These are phyloP conservation scores for Synergus gifuensis DNA, from an alignment of 2,888 invertebrate genomes.

Conservation along the genomic window DNA sequence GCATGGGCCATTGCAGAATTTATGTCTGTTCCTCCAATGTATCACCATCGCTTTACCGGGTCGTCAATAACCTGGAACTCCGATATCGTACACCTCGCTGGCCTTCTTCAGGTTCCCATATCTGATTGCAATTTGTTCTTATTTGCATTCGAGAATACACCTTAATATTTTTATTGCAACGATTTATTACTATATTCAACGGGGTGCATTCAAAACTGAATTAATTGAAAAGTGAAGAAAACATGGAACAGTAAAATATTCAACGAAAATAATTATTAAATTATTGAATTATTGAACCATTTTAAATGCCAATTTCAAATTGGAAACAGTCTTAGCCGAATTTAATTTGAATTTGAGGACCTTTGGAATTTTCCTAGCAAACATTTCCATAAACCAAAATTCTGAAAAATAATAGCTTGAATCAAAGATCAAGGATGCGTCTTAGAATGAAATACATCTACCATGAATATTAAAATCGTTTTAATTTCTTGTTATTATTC, in stretches of 20 bases:
- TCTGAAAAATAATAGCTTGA: background rate
- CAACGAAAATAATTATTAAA: too few relatives aligned
- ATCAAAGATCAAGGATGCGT: background rate
- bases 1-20: constrained; percentile 57
- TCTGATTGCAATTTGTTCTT: constrained; percentile 73
- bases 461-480: background rate
- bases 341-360: too few relatives aligned
- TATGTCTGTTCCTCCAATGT: constrained; percentile 68
- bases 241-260: too few relatives aligned
- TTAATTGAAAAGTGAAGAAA: too few relatives aligned
- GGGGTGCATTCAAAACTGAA: too few relatives aligned
- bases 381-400: background rate
- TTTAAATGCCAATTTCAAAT: too few relatives aligned
- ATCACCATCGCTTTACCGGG: constrained; percentile 66
- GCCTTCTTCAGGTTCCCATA: constrained; percentile 67
- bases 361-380: background rate
- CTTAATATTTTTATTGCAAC: constrained; percentile 44
- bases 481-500: constrained; percentile 3
- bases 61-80: constrained; percentile 70
- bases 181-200: constrained; percentile 1
- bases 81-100: constrained; percentile 69
- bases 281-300: too few relatives aligned
- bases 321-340: too few relatives aligned
- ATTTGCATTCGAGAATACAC: constrained; percentile 58
- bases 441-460: background rate